A percentile compares a stretch with the other conserved stretches of the same genome.
Evolutionary conservation across 2,113 vertebrate species (phyloP).

Genomic region (Jacana jacana): DNA sequence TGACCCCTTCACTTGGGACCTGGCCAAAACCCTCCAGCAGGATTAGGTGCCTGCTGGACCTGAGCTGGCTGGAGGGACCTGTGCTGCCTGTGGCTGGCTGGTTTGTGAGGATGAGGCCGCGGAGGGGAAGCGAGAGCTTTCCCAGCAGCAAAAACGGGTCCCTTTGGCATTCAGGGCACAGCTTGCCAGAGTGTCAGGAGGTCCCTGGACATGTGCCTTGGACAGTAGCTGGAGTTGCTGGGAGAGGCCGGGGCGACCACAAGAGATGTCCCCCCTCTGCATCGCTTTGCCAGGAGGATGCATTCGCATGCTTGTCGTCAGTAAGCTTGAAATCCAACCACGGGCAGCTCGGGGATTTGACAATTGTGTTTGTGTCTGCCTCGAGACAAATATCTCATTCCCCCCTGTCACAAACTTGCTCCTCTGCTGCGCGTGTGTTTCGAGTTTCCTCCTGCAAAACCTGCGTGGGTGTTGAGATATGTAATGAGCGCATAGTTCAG

Average conservation of each 20-base stretch:
- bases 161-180: background rate
- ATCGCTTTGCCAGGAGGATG: background rate
- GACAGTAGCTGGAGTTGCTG: slow-evolving; percentile 3
- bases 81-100: background rate
- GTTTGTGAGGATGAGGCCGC: background rate
- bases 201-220: background rate
- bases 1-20: background rate
- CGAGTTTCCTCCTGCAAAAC: slow-evolving; percentile 61
- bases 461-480: slow-evolving; percentile 54
- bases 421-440: slow-evolving; percentile 40
- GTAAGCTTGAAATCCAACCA: background rate
- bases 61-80: background rate
- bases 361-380: slow-evolving; percentile 9
- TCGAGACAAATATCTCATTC: background rate
- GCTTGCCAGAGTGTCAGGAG: background rate
- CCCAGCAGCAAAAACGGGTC: background rate
- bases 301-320: background rate
- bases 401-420: background rate
- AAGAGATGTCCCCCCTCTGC: background rate
- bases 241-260: background rate
- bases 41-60: rapidly evolving
- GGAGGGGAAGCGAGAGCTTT: background rate
- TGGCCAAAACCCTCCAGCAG: background rate
- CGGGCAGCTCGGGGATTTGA: background rate
- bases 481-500: slow-evolving; percentile 65